A percentile compares a stretch with the other conserved stretches of the same genome.
Conservation (phyloP, 2,797 vertebrate species). For the Syngnathus rostellatus region DNA sequence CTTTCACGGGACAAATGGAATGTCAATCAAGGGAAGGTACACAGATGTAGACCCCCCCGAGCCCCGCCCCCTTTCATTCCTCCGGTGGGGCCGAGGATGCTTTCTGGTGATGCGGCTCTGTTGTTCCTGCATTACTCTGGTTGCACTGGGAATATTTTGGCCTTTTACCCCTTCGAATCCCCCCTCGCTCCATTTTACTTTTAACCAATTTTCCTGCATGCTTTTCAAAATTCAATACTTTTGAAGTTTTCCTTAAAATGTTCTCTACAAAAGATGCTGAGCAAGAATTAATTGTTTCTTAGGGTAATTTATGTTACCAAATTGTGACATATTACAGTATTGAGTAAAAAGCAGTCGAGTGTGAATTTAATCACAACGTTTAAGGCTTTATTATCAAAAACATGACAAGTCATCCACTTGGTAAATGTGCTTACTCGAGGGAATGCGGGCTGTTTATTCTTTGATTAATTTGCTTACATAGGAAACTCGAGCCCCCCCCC, state of each 20-base stretch:
- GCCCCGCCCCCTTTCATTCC: slow-evolving; percentile 12
- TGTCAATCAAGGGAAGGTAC: slow-evolving; percentile 67
- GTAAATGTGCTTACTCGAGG: slow-evolving; percentile 67
- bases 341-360: slow-evolving; percentile 2
- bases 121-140: slow-evolving; percentile 60
- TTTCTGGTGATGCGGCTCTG: slow-evolving; percentile 62
- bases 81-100: slow-evolving; percentile 43
- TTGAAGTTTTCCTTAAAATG: neutral
- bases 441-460: slow-evolving; percentile 58
- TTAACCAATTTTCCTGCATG: slow-evolving; percentile 35
- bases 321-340: neutral
- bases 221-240: neutral
- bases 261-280: neutral
- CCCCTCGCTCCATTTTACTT: slow-evolving; percentile 44
- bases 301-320: neutral
- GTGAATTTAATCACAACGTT: slow-evolving; percentile 23
- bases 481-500: slow-evolving; percentile 52
- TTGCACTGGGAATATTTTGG: slow-evolving; percentile 66
- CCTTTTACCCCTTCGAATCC: slow-evolving; percentile 57
- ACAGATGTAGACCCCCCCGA: slow-evolving; percentile 39
- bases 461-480: slow-evolving; percentile 65
- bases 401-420: slow-evolving; percentile 63
- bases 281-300: neutral
- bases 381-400: slow-evolving; percentile 58
- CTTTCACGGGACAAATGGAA: slow-evolving; percentile 76